Percentiles rank a stretch among this genome's conserved stretches.
Conservation (phyloP, 2,113 vertebrate species). For the Gadus macrocephalus region DNA sequence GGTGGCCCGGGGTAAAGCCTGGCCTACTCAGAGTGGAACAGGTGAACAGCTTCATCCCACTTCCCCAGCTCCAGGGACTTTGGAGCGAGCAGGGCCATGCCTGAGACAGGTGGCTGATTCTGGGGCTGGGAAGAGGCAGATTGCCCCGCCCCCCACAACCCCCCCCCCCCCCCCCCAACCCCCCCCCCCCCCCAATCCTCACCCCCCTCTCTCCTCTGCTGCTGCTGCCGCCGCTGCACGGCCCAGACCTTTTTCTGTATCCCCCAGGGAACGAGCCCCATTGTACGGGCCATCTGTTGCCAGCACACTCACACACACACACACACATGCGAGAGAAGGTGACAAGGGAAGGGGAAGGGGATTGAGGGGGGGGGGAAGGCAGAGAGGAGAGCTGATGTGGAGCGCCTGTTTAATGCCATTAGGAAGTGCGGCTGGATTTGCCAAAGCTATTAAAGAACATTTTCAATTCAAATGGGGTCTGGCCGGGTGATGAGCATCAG, state of each 20-base stretch:
- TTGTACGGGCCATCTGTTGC: slow-evolving; percentile 64
- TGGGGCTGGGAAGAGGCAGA: slow-evolving; percentile 45
- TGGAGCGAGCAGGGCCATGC: slow-evolving; percentile 28
- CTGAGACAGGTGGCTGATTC: slow-evolving; percentile 52
- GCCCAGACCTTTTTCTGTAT: slow-evolving; percentile 27
- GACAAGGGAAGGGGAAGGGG: slow-evolving; percentile 24
- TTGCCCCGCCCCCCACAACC: slow-evolving; percentile 25
- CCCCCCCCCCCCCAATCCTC: too few relatives aligned
- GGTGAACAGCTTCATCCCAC: slow-evolving; percentile 52
- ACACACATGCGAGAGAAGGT: slow-evolving; percentile 15
- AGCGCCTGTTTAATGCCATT: slow-evolving; percentile 58
- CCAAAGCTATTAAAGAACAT: slow-evolving; percentile 50
- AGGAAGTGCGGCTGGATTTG: slow-evolving; percentile 53
- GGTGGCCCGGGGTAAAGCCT: slow-evolving; percentile 52
- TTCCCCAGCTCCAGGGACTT: slow-evolving; percentile 42
- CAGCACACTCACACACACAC: slow-evolving; percentile 44
- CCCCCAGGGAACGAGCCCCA: slow-evolving; percentile 37
- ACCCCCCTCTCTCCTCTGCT: too few relatives aligned
- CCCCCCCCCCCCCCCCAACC: too few relatives aligned
- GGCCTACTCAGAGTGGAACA: slow-evolving; percentile 40
- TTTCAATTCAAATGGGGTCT: slow-evolving; percentile 47
- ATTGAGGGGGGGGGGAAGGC: slow-evolving; percentile 5
- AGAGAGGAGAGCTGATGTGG: slow-evolving; percentile 36
- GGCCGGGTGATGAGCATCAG: slow-evolving; percentile 27
- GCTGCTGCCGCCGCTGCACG: slow-evolving; percentile 14